Conservation (phyloP, 2,888 invertebrate species). For the Drosophila trichaetosa region DNA sequence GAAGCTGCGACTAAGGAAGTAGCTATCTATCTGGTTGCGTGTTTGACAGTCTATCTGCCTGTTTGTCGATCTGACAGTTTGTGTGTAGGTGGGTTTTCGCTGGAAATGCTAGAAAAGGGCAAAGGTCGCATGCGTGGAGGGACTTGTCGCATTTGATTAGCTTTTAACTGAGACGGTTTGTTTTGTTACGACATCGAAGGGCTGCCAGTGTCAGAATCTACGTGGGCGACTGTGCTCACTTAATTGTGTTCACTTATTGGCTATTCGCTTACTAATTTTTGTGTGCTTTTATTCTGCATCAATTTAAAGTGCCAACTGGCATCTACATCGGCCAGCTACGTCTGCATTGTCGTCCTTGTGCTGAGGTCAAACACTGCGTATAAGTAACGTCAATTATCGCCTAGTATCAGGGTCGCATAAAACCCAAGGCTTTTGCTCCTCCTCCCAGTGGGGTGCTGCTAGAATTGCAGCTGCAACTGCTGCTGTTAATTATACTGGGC, state of each 20-base stretch:
- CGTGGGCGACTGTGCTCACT: conserved; percentile 1
- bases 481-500: conserved; percentile 55
- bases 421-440: conserved; percentile 4
- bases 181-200: conserved; percentile 41
- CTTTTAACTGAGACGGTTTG: conserved; percentile 30
- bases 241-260: conserved; percentile 23
- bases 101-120: conserved; percentile 51
- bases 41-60: conserved; percentile 3
- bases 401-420: conserved; percentile 22
- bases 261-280: conserved; percentile 42
- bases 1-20: conserved; percentile 11
- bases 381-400: conserved; percentile 19
- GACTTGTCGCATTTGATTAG: conserved; percentile 62
- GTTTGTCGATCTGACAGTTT: conserved; percentile 14
- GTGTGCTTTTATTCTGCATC: conserved; percentile 32
- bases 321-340: not conserved
- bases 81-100: conserved; percentile 24
- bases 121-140: conserved; percentile 58
- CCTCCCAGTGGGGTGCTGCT: not conserved
- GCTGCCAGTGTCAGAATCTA: conserved; percentile 11
- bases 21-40: conserved; percentile 10
- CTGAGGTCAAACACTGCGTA: conserved; percentile 56
- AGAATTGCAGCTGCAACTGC: conserved; percentile 36
- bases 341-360: conserved; percentile 24
- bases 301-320: conserved; percentile 28